These are phyloP conservation scores for Semaprochilodus insignis DNA, from an alignment of 2,797 vertebrate species.

Conservation along the genomic window DNA sequence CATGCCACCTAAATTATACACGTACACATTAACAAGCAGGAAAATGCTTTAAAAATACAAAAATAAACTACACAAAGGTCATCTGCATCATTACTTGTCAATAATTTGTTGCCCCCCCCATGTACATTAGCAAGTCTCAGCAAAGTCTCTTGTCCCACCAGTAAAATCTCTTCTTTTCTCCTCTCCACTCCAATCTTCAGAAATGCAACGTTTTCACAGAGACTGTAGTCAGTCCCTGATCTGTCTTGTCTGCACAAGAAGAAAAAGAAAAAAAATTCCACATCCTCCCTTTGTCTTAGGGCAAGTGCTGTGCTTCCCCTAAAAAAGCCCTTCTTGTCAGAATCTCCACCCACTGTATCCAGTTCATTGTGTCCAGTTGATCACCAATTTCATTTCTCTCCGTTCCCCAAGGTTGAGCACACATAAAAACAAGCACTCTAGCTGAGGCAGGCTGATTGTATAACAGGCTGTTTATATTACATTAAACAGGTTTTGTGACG, in stretches of 20 bases:
- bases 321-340: neutral
- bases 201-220: neutral
- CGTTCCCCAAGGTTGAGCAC: constrained; percentile 47
- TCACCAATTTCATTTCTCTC: constrained; percentile 55
- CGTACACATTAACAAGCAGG: constrained; percentile 75
- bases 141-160: constrained; percentile 74
- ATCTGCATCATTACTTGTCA: constrained; percentile 75
- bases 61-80: constrained; percentile 86
- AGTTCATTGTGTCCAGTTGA: neutral
- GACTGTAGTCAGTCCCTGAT: neutral
- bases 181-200: constrained; percentile 59
- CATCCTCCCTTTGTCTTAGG: constrained; percentile 73
- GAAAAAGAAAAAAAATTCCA: constrained; percentile 67
- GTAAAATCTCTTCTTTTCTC: constrained; percentile 68
- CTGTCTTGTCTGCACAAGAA: constrained; percentile 63
- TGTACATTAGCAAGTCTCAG: constrained; percentile 72
- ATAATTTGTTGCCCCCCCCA: constrained; percentile 44
- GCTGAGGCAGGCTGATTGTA: constrained; percentile 73
- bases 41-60: constrained; percentile 83
- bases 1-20: no score
- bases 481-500: constrained; percentile 63
- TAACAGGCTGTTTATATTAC: constrained; percentile 73
- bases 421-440: constrained; percentile 67
- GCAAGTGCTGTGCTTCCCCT: constrained; percentile 81
- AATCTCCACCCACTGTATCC: neutral